These are phyloP conservation scores for Sebastes hopkinsi DNA, from an alignment of 2,797 vertebrate species.

Conservation along the genomic window DNA sequence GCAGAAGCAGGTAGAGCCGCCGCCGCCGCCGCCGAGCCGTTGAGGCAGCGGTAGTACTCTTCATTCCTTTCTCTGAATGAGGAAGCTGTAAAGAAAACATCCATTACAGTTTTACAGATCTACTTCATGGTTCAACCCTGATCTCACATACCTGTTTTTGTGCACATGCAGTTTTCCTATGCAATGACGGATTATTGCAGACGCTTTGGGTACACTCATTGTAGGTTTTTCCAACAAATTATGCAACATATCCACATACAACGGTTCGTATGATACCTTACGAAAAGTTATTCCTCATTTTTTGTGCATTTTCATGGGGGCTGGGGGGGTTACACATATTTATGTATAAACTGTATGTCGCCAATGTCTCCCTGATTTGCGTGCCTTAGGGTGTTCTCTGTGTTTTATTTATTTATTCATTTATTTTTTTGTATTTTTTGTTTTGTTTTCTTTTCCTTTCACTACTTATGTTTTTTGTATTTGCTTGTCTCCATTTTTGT, in stretches of 20 bases:
- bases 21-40: constrained; percentile 21
- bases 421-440: too few species aligned
- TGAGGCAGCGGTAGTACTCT: neutral
- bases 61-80: neutral
- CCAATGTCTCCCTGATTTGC: too few species aligned
- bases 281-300: too few species aligned
- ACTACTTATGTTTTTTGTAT: too few species aligned
- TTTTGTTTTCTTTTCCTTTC: too few species aligned
- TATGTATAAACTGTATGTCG: too few species aligned
- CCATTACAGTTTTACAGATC: neutral
- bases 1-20: constrained; percentile 39
- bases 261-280: too few species aligned
- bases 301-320: too few species aligned
- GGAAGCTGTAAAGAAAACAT: neutral
- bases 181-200: neutral
- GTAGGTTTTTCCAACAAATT: neutral
- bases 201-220: neutral
- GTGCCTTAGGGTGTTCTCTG: too few species aligned
- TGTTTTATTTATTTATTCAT: too few species aligned
- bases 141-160: neutral
- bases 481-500: too few species aligned
- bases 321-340: too few species aligned
- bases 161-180: neutral
- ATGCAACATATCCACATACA: neutral
- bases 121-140: neutral